Evolutionary conservation across 2,888 invertebrate species (phyloP), one percentile per base, ranked within the genome.

Genomic region (Phortica okadai): DNA sequence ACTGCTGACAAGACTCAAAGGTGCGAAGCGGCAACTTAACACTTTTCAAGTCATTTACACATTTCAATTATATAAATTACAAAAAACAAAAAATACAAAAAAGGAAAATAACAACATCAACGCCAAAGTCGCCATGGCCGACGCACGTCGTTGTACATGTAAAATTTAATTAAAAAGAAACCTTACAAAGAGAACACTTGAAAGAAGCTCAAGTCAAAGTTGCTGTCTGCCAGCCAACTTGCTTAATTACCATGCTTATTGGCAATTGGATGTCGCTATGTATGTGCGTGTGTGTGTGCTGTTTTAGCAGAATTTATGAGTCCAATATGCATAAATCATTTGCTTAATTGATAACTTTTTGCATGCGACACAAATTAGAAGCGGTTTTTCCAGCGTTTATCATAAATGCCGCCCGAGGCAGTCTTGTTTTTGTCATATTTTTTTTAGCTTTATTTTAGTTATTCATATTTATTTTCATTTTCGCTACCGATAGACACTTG

Each of bases 1-100:
- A 33, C 50, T 0, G 50, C 50, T 14, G 50, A 14, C 10, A 50
- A 50, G 50, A 14, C 14, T 8, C 14, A 11, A 50, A 50, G 14
- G 50, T 50, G 50, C 50, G 50, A 50, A 79, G 76, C 80, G 8
- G 75, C 50, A 50, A 79, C 77, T 82, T 83, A 85, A 85, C 85
- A 88, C 88, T 88, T 85, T 88, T 87, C 88, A 85, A 86, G 87
- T 84, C 81, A 86, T 85, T 85, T 86, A 85, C 85, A 85, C 85
- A 86, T 85, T 88, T 88, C 85, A 85, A 85, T 85, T 85, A 85
- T 56, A 56, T 16, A 56, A 56, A 56, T 56, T 6, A n/a, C 14
- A 56, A 56, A 33, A 21, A 21, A 21, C 21, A 21, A 21, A 21
- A 21, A 33, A 2, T 33, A 50, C 50, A 50, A 50, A 50, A 50